Conservation (phyloP, 2,888 invertebrate genomes). For the Panopea generosa region DNA sequence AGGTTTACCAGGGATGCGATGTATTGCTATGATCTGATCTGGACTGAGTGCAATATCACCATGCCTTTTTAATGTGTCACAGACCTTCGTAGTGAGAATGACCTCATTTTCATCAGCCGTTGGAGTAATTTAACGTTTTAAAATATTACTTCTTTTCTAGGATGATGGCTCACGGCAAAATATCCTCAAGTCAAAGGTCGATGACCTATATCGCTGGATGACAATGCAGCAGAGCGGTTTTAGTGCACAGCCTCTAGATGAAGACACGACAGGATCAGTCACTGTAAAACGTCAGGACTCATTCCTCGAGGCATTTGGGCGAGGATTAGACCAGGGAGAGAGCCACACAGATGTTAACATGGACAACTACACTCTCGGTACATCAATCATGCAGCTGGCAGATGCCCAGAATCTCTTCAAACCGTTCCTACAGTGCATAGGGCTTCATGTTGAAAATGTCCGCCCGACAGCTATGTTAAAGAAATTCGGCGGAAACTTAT, state of each 20-base stretch:
- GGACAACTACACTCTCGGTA: constrained; percentile 78
- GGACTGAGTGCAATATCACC: no score
- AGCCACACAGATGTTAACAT: constrained; percentile 75
- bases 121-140: no score
- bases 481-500: constrained; percentile 92
- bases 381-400: constrained; percentile 87
- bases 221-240: constrained; percentile 91
- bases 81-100: no score
- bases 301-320: constrained; percentile 79
- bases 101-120: no score
- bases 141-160: no score
- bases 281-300: constrained; percentile 80
- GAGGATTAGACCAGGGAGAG: constrained; percentile 83
- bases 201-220: constrained; percentile 96
- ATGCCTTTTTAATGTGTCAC: no score
- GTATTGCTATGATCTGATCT: no score
- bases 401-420: constrained; percentile 93
- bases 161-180: constrained; percentile 28
- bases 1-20: no score
- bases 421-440: constrained; percentile 94
- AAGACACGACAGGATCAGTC: constrained; percentile 56
- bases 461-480: constrained; percentile 89
- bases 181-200: constrained; percentile 60
- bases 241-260: constrained; percentile 69
- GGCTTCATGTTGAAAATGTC: constrained; percentile 90